A percentile compares a stretch with the other conserved stretches of the same genome.
These are phyloP conservation scores for Trissolcus basalis DNA, from an alignment of 1,140 invertebrate species.

Conservation along the genomic window DNA sequence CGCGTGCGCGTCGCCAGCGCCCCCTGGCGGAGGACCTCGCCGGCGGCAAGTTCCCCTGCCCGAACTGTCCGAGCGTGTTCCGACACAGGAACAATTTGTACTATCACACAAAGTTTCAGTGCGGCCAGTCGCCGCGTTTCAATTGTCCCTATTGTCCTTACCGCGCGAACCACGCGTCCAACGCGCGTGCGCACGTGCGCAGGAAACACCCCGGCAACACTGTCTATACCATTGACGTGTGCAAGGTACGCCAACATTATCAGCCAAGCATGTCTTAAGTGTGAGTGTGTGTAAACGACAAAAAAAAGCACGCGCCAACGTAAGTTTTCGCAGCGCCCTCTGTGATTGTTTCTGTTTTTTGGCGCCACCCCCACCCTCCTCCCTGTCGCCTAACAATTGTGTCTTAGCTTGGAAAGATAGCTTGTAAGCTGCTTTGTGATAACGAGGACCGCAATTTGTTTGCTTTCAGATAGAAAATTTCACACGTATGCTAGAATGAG, in stretches of 20 bases:
- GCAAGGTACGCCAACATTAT: conserved; percentile 44
- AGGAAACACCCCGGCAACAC: conserved; percentile 60
- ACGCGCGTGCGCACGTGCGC: conserved; percentile 67
- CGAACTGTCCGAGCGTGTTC: conserved; percentile 74
- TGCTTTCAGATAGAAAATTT: conserved; percentile 50
- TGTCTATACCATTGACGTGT: conserved; percentile 57
- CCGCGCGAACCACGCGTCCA: conserved; percentile 69
- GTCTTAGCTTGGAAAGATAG: neutral
- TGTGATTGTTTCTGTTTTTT: no score
- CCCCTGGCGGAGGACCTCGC: conserved; percentile 29
- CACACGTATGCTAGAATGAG: conserved; percentile 37
- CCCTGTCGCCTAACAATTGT: neutral
- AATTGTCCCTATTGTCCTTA: conserved; percentile 76
- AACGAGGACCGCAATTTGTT: neutral
- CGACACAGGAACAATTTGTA: conserved; percentile 79
- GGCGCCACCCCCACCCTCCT: neutral
- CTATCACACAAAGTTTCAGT: conserved; percentile 78
- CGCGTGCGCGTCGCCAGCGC: conserved; percentile 29
- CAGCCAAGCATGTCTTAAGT: conserved; percentile 31
- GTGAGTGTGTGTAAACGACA: conserved; percentile 14
- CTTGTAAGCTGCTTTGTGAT: no score
- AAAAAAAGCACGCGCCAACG: conserved; percentile 20
- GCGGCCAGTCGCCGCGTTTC: conserved; percentile 78
- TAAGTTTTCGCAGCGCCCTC: conserved; percentile 29
- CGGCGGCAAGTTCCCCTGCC: conserved; percentile 43